These are phyloP conservation scores for Tanypteryx hageni DNA, from an alignment of 2,888 invertebrate species.

Conservation along the genomic window DNA sequence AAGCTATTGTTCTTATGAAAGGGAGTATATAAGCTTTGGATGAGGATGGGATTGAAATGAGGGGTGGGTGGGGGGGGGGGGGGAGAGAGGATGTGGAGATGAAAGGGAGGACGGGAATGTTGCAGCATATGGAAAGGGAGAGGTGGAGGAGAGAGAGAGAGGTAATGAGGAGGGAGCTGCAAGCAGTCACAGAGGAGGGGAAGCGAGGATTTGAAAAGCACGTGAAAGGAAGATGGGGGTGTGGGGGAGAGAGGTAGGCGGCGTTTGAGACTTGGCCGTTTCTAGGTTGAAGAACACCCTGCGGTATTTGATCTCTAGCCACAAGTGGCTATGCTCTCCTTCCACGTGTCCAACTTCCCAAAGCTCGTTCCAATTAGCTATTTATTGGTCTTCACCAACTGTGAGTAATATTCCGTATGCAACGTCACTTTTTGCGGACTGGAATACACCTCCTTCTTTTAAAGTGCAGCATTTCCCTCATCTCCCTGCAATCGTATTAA, in stretches of 20 bases:
- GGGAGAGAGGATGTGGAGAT: background rate
- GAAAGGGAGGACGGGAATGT: background rate
- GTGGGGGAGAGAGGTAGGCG: too few species aligned
- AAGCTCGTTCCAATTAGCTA: background rate
- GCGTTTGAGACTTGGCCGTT: too few species aligned
- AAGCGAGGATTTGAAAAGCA: background rate
- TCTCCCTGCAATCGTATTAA: background rate
- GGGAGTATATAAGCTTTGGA: too few species aligned
- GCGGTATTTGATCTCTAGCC: constrained; percentile 11
- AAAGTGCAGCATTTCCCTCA: background rate
- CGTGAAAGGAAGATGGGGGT: too few species aligned
- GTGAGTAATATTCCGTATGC: background rate
- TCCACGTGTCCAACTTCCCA: constrained; percentile 2
- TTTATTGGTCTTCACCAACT: background rate
- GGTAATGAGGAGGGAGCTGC: background rate
- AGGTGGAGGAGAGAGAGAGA: background rate
- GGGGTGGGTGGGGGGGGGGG: background rate
- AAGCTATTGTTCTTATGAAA: constrained; percentile 25
- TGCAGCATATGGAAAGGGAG: background rate
- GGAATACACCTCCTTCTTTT: background rate
- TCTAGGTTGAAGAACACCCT: constrained; percentile 19
- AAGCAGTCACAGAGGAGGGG: background rate
- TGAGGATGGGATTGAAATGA: background rate
- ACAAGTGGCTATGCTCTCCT: constrained; percentile 18
- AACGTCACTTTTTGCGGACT: background rate